Evolutionary conservation across 1,140 invertebrate species (phyloP).

Genomic region (Atopsyche davidsoni): DNA sequence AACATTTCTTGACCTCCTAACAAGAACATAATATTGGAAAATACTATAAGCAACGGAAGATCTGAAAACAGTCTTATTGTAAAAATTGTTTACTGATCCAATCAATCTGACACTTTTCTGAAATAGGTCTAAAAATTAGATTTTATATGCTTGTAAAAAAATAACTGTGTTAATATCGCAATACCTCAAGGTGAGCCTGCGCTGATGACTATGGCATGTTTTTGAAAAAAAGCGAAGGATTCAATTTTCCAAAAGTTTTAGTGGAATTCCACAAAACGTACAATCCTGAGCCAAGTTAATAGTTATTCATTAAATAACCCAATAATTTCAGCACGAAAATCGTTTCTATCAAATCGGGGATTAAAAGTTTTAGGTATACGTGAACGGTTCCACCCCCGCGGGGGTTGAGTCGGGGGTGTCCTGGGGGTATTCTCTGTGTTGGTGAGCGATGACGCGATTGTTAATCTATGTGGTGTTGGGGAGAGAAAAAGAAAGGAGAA

Average conservation of each 20-base stretch:
- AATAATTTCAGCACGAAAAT: constrained; percentile 22
- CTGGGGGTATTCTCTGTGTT: neutral
- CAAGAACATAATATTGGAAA: too few relatives aligned
- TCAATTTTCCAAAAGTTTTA: constrained; percentile 7
- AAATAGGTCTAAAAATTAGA: too few relatives aligned
- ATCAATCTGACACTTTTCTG: too few relatives aligned
- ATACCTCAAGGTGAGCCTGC: too few relatives aligned
- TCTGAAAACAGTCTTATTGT: too few relatives aligned
- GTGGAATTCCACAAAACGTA: constrained; percentile 15
- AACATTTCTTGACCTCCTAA: too few relatives aligned
- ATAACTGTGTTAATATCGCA: too few relatives aligned
- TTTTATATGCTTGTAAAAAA: too few relatives aligned
- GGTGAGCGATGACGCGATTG: neutral
- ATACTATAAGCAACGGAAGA: too few relatives aligned
- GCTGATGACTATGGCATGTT: too few relatives aligned
- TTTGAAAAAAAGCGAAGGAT: too few relatives aligned
- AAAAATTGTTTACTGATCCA: too few relatives aligned
- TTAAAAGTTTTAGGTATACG: constrained; percentile 14
- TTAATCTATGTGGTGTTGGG: neutral
- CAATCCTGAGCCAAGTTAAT: constrained; percentile 5
- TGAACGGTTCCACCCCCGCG: neutral
- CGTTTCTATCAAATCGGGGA: constrained; percentile 16
- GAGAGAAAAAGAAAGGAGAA: constrained; percentile 23
- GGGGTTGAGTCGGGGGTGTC: neutral
- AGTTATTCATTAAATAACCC: constrained; percentile 20